Evolutionary conservation across 2,797 vertebrate genomes (phyloP), one percentile per base, ranked within the genome.

Genomic region (Intellagama lesueurii): DNA sequence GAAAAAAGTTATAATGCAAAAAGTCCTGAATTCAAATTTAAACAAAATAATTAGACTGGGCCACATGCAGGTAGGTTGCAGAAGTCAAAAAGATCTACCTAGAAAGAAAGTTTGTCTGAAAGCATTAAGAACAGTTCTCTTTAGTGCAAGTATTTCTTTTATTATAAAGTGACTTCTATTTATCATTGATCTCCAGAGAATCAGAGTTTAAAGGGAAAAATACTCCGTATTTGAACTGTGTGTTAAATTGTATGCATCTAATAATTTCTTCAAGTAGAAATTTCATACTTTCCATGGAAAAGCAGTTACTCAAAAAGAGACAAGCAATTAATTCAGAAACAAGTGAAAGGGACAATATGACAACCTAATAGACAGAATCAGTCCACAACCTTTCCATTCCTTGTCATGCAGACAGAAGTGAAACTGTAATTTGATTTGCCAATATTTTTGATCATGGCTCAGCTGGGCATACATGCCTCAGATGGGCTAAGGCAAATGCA

Each of bases 311-410:
- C 12, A 69, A 56, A 78, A n/a, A 72, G 35, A 70, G 73, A 82
- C 35, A 40, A 80, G 69, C 56, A 85, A 79, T 79, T 87, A 73
- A 52, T 83, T 80, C n/a, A 84, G 35, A 84, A 90, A 87, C 3
- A 60, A 40, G 28, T 47, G 68, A 70, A 81, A 5, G 26, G 44
- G 69, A 87, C 68, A 64, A 24, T 47, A 30, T 49, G 35, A 49
- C 52, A 75, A 56, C 64, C 52, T 75, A 17, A 84, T 2, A 60
- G 22, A 64, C n/a, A 49, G 75, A 72, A 32, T 68, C 35, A 72
- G 60, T 22, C 26, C n/a, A 32, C 17, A 40, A 40, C 5, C 7
- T 66, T 70, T 85, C 68, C 24, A 19, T 73, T 72, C 26, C 69
- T 40, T 56, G 32, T 79, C 69, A 80, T 24, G 19, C 7, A 30